Conservation (phyloP, 1,140 invertebrate species). For the Brachionus paranguensis region DNA sequence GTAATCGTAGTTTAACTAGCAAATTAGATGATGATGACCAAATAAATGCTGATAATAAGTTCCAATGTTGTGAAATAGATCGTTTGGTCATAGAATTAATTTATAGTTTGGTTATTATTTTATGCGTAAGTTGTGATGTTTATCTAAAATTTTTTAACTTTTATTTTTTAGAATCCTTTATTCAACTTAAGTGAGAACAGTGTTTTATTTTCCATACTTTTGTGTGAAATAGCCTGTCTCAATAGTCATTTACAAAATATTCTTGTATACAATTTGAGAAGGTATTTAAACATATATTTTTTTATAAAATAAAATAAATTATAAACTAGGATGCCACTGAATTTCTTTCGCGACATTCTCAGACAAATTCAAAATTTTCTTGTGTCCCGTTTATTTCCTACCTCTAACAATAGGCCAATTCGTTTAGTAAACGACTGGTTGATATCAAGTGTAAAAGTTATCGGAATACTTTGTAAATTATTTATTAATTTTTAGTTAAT, state of each 20-base stretch:
- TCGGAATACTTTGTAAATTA: conserved; percentile 12
- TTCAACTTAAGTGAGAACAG: neutral
- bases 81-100: neutral
- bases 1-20: neutral
- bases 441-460: neutral
- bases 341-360: conserved; percentile 18
- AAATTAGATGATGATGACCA: neutral
- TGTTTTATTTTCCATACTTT: conserved; percentile 4
- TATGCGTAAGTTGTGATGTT: neutral
- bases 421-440: conserved; percentile 16
- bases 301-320: neutral
- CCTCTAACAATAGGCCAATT: neutral
- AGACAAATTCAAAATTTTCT: conserved; percentile 30
- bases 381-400: neutral
- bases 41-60: neutral
- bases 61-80: neutral
- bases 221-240: neutral
- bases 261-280: conserved; percentile 22
- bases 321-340: conserved; percentile 20
- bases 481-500: neutral
- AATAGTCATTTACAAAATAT: conserved; percentile 9
- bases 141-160: neutral
- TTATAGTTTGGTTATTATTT: neutral
- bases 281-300: neutral
- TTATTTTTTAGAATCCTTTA: conserved; percentile 13